Base-by-base conservation (phyloP, 1,140 invertebrate genomes). In the Zaprionus camerounensis region DNA sequence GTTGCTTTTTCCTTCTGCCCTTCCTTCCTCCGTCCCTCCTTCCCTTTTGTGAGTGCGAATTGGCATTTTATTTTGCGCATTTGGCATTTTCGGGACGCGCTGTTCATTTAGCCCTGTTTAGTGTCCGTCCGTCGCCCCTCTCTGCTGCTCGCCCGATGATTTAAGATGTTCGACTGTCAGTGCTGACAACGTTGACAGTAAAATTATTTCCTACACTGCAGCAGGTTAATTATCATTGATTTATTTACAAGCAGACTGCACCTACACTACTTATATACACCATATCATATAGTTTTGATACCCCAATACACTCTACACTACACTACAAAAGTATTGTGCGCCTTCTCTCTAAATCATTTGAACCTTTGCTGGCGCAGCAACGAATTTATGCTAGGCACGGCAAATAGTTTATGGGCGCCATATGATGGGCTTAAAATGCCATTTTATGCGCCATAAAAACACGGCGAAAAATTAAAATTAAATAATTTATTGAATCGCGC, bases 171-270 rank as follows among this genome's bases (percentile, higher is more conserved):
- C 85, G 81, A 78, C 86, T 90, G 85, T 88, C 85, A 90, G 41
- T 74, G 79, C 71, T 91, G 88, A 87, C 83, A 91, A 79, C 83
- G 81, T 74, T 91, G 88, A 91, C 88, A 88, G 79, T 91, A 87
- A 91, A 91, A 91, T 91, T 87, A 91, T 91, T 87, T 91, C 79
- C 80, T 80, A 71, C 81, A 71, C 84, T 76, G 80, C 76, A 67
- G 82, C 76, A 91, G 88, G 88, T 91, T 91, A 91, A 91, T 91
- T 91, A 91, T 91, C 76, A 71, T 82, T 91, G 83, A 91, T 88
- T 88, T 88, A 88, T 88, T 88, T 88, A 90, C 81, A 88, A 85
- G 46, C 6, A 55, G n/a, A 61, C 12, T 15, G 38, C 38, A 41
- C 13, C 38, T 41, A 41, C 38, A 71, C 28, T 31, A 7, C 28